Base-by-base conservation (phyloP, 2,888 invertebrate genomes). In the Drosophila quinaria region DNA sequence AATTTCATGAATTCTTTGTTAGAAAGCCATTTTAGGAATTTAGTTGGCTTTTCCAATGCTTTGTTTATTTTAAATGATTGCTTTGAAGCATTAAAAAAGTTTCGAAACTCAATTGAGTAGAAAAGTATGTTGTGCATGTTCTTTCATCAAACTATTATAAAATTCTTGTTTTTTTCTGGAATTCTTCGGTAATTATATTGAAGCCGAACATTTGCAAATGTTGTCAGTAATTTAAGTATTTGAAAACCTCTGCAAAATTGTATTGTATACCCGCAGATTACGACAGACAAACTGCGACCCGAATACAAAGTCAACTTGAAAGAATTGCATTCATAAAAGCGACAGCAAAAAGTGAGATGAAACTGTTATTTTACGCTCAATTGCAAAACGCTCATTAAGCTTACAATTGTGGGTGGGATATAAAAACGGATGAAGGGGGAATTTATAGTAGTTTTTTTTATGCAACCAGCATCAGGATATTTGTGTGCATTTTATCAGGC, bases 281-380 rank as follows among this genome's bases (percentile, higher is more conserved):
- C 25, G n/a, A n/a, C 13, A 9, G 9, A 42, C n/a, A 42, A 42
- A 55, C 42, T 19, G 22, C 11, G 31, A 19, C 13, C 58, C 15
- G 10, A 31, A 17, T 22, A 22, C 33, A 37, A n/a, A 50, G 19
- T 42, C 55, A 56, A 17, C 35, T 51, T 46, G 19, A 68, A 70
- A 62, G 56, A 62, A 51, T 62, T 46, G 69, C 69, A 61, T 61
- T 68, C 56, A 58, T 61, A 59, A 70, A 51, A 64, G 44, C n/a
- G 29, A 31, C 41, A 51, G 41, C 51, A 62, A 68, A 74, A 70
- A 73, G 56, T 52, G 42, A 49, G 56, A 39, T 54, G 56, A 70
- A 86, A 76, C 71, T 80, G 71, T 80, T 80, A 74, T 82, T 86
- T 80, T 68, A 76, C 80, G 73, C 77, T 76, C 73, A 81, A 85